phyloP scores from a whole-genome alignment of 1,140 invertebrate genomes.

The Arion vulgaris region DNA sequence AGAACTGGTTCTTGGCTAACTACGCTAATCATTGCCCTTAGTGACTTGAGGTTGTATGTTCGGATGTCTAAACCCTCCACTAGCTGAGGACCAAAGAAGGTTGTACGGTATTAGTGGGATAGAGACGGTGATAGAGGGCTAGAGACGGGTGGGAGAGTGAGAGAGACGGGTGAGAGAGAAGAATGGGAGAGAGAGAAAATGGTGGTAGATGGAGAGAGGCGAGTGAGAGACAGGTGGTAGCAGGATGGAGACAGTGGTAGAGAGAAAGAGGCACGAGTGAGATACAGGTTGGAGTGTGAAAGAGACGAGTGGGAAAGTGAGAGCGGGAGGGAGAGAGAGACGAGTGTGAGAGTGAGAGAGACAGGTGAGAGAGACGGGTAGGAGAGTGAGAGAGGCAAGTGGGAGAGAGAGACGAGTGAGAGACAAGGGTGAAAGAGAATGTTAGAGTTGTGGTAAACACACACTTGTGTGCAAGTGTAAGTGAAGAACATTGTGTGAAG shows the following conservation, averaged over 20 bases:
- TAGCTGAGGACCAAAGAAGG: constrained; percentile 74
- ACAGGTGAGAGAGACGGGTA: neutral
- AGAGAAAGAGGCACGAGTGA: neutral
- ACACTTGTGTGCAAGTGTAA: too few species aligned
- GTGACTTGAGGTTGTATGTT: constrained; percentile 70
- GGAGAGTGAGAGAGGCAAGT: neutral
- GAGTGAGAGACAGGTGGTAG: constrained; percentile 6
- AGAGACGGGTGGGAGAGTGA: too few species aligned
- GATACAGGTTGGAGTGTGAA: neutral
- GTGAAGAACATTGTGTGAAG: too few species aligned
- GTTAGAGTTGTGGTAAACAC: too few species aligned
- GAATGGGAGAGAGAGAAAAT: neutral
- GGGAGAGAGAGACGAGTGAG: neutral
- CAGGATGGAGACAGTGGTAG: too few species aligned
- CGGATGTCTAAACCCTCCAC: constrained; percentile 73
- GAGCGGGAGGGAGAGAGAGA: neutral
- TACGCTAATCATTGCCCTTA: constrained; percentile 80
- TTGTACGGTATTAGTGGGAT: too few species aligned
- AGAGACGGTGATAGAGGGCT: too few species aligned
- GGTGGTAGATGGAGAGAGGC: neutral
- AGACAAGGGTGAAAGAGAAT: neutral
- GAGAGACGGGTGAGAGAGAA: too few species aligned
- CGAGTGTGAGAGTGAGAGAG: neutral
- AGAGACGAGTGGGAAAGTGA: neutral
- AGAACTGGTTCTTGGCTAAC: constrained; percentile 89